Base-by-base conservation (phyloP, 1,140 invertebrate species). In the Leptopilina boulardi region DNA sequence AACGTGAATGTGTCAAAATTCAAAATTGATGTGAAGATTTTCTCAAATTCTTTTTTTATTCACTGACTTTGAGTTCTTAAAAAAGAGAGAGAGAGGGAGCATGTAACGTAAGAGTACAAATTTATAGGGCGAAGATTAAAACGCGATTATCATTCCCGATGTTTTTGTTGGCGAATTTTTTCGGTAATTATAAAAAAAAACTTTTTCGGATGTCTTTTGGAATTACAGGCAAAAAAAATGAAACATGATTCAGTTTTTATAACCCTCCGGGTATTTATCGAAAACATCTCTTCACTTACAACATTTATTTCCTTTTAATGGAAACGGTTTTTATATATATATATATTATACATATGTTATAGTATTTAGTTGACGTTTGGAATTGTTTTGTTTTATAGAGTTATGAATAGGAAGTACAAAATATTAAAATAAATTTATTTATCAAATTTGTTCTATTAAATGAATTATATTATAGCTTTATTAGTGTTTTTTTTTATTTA, bases 1-100 rank as follows among this genome's bases (percentile, higher is more conserved):
- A 89, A 88, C 82, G 83, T 85, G 89, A 86, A 88, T 80, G 88
- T 86, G 86, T 87, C 89, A 90, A 91, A 91, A 91, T 91, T 91
- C 90, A 91, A 91, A 91, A 91, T 91, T 91, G 84, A 87, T 87
- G 84, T 88, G 81, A 78, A 85, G 78, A 84, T 89, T 87, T 88
- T 85, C 82, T 86, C 82, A 78, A 88, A 83, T 86, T 83, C 84
- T 83, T 87, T 71, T 73, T 88, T 89, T 89, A 82, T 88, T 89
- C 85, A 89, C 85, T 79, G 80, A 86, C 80, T 84, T 90, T 89
- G 72, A 86, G 89, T 90, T 89, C 84, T 89, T 88, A 85, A 82
- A 87, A 44, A 44, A 66, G 13, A 30, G 19, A 66, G 59, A 66
- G 87, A 86, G 87, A 85, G 85, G 85, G 80, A 87, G 85, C 86